A percentile compares a stretch with the other conserved stretches of the same genome.
Evolutionary conservation across 2,113 vertebrate genomes (phyloP).

Genomic region (Hydropotes inermis): DNA sequence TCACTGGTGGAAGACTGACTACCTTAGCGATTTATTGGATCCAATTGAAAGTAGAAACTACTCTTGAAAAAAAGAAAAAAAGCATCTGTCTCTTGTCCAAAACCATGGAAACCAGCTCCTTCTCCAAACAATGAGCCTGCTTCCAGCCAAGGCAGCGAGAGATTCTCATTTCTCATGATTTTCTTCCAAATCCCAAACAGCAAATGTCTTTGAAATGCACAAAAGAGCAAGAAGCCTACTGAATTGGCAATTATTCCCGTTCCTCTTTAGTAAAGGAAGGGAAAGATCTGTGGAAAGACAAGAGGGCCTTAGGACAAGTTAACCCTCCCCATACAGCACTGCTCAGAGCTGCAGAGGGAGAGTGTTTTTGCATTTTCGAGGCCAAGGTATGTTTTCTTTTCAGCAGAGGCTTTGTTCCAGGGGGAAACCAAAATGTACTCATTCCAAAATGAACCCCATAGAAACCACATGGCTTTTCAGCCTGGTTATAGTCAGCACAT

Average conservation of each 20-base stretch:
- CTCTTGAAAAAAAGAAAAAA: constrained; percentile 63
- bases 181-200: constrained; percentile 75
- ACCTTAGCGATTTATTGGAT: constrained; percentile 79
- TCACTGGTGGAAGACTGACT: constrained; percentile 69
- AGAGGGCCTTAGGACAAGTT: constrained; percentile 47
- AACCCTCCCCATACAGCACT: not conserved
- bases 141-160: constrained; percentile 72
- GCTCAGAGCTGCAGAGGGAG: not conserved
- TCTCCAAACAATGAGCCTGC: constrained; percentile 76
- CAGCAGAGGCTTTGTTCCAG: constrained; percentile 40
- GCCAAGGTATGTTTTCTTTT: constrained; percentile 60
- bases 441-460: constrained; percentile 36
- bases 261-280: constrained; percentile 44
- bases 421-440: constrained; percentile 21
- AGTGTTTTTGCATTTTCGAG: not conserved
- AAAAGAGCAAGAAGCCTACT: constrained; percentile 75
- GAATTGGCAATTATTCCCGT: constrained; percentile 69
- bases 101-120: constrained; percentile 78
- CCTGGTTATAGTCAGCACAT: constrained; percentile 68
- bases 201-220: constrained; percentile 75
- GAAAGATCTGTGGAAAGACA: not conserved
- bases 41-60: constrained; percentile 77
- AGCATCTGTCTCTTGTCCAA: constrained; percentile 67
- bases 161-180: constrained; percentile 74
- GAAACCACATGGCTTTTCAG: constrained; percentile 63